Evolutionary conservation across 2,888 invertebrate genomes (phyloP), one percentile per base, ranked within the genome.

Genomic region (Deilephila elpenor): DNA sequence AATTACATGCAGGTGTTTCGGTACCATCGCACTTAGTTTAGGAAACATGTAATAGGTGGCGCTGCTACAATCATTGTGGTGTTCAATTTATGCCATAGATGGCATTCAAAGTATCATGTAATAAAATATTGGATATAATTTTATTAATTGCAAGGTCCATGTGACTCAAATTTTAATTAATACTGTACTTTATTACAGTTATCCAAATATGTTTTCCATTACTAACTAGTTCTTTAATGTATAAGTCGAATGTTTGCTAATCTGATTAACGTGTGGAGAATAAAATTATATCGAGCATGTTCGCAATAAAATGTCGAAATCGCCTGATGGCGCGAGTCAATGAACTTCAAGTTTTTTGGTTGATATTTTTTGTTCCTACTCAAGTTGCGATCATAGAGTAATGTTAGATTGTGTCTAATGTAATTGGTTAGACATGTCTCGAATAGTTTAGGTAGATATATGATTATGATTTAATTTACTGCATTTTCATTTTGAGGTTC

Each of bases 341-440:
- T 75, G 75, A 78, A 78, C 78, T 77, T 61, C 53, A 59, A 71
- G 11, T 53, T 75, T 75, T 75, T 78, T 75, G 44, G 71, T 59
- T 19, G 56, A n/a, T 19, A 6, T 71, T 73, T 77, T 73, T 32
- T 74, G 64, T 74, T 56, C 56, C 17, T 56, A 6, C 6, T 56
- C 53, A 56, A 56, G 56, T 56, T 56, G 17, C 56, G 56, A n/a
- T 56, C n/a, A n/a, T n/a, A 56, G n/a, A 14, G 56, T 56, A n/a
- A 56, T 56, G 5, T n/a, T 56, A 56, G n/a, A 56, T 56, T 56
- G n/a, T n/a, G 19, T 6, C n/a, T n/a, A 14, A 11, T 44, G 11
- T 56, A n/a, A 56, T 6, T 14, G 14, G n/a, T 6, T 19, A 56
- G 56, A 1, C 17, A 56, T 17, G 2, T n/a, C n/a, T 56, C n/a